These are phyloP conservation scores for Enteromius unitaeniatus DNA, from an alignment of 2,797 vertebrate species.

Conservation along the genomic window DNA sequence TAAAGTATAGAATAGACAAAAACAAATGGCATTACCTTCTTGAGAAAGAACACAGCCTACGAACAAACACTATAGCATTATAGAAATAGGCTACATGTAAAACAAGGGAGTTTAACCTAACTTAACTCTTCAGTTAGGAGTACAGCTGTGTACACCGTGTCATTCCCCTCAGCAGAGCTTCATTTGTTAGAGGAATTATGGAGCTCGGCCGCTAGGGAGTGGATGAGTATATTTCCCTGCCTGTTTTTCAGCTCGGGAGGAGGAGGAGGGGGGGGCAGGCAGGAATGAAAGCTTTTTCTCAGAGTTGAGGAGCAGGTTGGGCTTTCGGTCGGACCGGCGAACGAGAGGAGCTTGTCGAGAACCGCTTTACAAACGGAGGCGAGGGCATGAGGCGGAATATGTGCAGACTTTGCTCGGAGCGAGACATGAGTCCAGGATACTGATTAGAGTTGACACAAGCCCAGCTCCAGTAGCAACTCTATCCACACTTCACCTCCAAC, in stretches of 20 bases:
- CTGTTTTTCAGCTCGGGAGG: slow-evolving; percentile 47
- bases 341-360: slow-evolving; percentile 51
- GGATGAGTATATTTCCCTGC: slow-evolving; percentile 35
- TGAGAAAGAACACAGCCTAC: background rate
- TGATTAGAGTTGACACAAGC: slow-evolving; percentile 82
- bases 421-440: slow-evolving; percentile 64
- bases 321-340: slow-evolving; percentile 61
- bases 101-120: background rate
- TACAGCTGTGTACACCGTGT: background rate
- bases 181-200: slow-evolving; percentile 11
- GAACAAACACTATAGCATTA: background rate
- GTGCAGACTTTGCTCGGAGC: slow-evolving; percentile 35
- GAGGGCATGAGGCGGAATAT: slow-evolving; percentile 1
- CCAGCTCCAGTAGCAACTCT: slow-evolving; percentile 76
- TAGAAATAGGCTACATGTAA: background rate
- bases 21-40: background rate
- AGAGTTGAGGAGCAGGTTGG: slow-evolving; percentile 71
- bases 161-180: background rate
- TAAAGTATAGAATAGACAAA: background rate
- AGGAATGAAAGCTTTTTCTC: slow-evolving; percentile 69
- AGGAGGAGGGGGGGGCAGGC: slow-evolving; percentile 49
- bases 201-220: slow-evolving; percentile 55
- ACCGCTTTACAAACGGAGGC: slow-evolving; percentile 26
- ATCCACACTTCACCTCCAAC: slow-evolving; percentile 64
- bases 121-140: background rate